Percentiles rank a stretch among this genome's conserved stretches.
Evolutionary conservation across 2,797 vertebrate species (phyloP).

Genomic region (Nyctibius grandis): DNA sequence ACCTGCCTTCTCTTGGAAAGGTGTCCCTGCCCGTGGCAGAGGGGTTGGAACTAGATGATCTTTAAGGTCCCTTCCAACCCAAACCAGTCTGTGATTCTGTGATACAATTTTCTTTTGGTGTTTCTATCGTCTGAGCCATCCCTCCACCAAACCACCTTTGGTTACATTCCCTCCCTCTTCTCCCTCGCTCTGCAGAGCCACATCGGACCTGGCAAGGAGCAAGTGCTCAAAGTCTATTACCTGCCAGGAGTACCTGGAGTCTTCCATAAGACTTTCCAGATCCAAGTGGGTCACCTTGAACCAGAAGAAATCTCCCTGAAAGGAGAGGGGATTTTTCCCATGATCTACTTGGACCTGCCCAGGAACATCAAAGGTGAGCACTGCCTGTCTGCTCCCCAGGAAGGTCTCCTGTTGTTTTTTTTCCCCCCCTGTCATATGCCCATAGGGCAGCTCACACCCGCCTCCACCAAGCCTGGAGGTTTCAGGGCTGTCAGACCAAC

Average conservation of each 20-base stretch:
- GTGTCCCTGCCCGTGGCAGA: too few relatives aligned
- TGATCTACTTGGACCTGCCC: conserved; percentile 81
- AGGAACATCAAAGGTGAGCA: conserved; percentile 71
- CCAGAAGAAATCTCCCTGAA: conserved; percentile 77
- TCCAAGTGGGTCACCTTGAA: conserved; percentile 82
- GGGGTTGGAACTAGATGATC: too few relatives aligned
- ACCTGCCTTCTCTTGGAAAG: not conserved
- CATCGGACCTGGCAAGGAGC: conserved; percentile 71
- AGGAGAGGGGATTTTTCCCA: conserved; percentile 84
- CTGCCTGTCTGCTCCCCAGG: not conserved
- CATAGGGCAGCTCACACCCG: not conserved
- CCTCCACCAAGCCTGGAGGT: not conserved
- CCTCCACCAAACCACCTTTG: not conserved
- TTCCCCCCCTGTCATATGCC: accelerated
- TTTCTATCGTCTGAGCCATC: not conserved
- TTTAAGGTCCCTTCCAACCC: too few relatives aligned
- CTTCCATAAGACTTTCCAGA: conserved; percentile 80
- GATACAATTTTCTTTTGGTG: too few relatives aligned
- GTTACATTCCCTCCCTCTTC: not conserved
- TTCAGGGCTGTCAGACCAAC: not conserved
- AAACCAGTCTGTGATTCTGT: too few relatives aligned
- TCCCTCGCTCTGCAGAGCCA: conserved; percentile 64
- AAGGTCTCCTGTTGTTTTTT: not conserved
- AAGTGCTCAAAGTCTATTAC: conserved; percentile 78
- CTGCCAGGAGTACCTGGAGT: conserved; percentile 82